Base-by-base conservation (phyloP, 2,113 vertebrate genomes). In the Micromys minutus region DNA sequence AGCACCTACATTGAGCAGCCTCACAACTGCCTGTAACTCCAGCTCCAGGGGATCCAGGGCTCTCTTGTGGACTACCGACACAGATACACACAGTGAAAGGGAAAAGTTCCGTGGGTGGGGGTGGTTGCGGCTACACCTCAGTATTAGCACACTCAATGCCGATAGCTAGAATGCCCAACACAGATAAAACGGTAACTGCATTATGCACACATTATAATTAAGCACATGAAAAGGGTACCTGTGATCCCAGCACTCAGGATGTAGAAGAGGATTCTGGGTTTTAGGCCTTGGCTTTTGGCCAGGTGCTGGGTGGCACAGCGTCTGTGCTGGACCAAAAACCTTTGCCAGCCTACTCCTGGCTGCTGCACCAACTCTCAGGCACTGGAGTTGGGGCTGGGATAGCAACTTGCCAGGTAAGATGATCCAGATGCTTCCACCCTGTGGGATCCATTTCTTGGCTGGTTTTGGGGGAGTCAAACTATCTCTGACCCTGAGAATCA, bases 101-200 rank as follows among this genome's bases (percentile, higher is more conserved):
- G 5, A 34, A 34, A 71, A 71, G 15, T 34, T 90, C 45, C 1
- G 59, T 5, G n/a, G 39, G 4, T 22, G 39, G 74, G 1, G 22
- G 19, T 15, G 86, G 19, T 1, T 65, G 34, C 1, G 17, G 26
- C 21, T 31, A n/a, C 34, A 3, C 16, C 5, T 11, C 24, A 26
- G 4, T 13, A 22, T 16, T 3, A 47, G 7, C 42, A 8, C 11
- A 42, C 65, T 24, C 12, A 59, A 12, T 47, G 11, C 31, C 34
- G 9, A 36, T 21, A 81, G 57, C 24, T 29, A 63, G 80, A 61
- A 63, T 8, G 52, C 21, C 36, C 79, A 59, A 4, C 36, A 81
- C 19, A 0, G 29, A 13, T 67, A 7, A 21, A 80, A 52, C 1
- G 39, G 36, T 11, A 31, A 1, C 34, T 8, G 4, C 5, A 39